Percentiles rank a stretch among this genome's conserved stretches.
phyloP scores from a whole-genome alignment of 2,113 vertebrate genomes.

The Macrotus californicus region DNA sequence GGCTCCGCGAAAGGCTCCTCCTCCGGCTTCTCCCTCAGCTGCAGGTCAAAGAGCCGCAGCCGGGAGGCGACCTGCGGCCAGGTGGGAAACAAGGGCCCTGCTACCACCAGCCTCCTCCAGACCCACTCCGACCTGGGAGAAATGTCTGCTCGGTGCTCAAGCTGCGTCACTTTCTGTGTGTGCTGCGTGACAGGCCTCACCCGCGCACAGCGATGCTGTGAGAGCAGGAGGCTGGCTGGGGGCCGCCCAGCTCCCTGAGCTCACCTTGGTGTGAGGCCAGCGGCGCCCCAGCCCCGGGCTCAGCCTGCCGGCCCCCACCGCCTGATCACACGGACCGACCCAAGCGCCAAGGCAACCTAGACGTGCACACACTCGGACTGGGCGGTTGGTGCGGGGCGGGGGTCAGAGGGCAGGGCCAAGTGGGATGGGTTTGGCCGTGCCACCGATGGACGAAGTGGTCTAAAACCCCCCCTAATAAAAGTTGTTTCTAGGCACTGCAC shows the following conservation, averaged over 20 bases:
- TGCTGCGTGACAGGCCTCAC: not conserved
- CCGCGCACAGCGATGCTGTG: not conserved
- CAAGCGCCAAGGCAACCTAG: accelerated
- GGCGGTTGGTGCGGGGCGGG: accelerated
- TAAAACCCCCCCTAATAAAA: accelerated
- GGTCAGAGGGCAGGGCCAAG: accelerated
- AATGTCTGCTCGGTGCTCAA: accelerated
- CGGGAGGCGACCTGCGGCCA: constrained; percentile 87
- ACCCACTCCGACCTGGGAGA: accelerated
- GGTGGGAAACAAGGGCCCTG: not conserved
- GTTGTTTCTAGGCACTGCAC: accelerated
- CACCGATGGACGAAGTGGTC: accelerated
- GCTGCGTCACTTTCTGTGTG: not conserved
- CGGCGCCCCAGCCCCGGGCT: too few relatives aligned
- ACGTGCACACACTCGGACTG: accelerated
- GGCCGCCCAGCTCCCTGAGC: too few relatives aligned
- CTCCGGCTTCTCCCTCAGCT: constrained; percentile 95
- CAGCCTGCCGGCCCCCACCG: accelerated
- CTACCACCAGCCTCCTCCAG: not conserved
- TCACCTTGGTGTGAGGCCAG: too few relatives aligned
- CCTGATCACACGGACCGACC: accelerated
- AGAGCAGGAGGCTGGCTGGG: too few relatives aligned
- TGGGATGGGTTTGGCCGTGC: not conserved
- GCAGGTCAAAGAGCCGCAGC: constrained; percentile 93
- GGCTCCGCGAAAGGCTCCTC: constrained; percentile 91